Conservation (phyloP, 2,113 vertebrate species). For the Salminus brasiliensis region DNA sequence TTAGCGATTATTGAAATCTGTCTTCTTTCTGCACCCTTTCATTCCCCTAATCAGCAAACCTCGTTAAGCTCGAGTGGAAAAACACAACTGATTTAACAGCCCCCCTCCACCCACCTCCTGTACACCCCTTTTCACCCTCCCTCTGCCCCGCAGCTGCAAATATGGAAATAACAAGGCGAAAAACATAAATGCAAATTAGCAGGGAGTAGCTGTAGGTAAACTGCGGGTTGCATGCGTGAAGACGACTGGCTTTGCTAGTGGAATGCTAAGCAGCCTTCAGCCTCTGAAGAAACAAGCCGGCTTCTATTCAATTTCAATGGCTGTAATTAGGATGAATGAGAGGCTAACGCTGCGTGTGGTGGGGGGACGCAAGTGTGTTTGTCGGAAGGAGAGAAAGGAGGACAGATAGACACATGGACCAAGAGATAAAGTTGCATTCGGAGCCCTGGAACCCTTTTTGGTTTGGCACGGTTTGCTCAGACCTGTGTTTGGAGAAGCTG, state of each 20-base stretch:
- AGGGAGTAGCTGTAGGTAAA: conserved; percentile 61
- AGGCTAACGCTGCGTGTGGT: neutral
- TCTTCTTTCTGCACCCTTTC: conserved; percentile 10
- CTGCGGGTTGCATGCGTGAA: conserved; percentile 46
- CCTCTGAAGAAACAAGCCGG: conserved; percentile 49
- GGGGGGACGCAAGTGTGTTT: neutral
- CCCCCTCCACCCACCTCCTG: neutral
- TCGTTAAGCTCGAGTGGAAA: conserved; percentile 47
- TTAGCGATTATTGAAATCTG: neutral
- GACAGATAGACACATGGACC: conserved; percentile 40
- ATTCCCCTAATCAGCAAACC: conserved; percentile 41
- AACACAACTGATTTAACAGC: conserved; percentile 55
- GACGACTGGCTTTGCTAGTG: conserved; percentile 45
- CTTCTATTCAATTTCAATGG: conserved; percentile 58
- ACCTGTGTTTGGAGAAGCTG: neutral
- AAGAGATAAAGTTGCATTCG: conserved; percentile 43
- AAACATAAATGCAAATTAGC: conserved; percentile 61
- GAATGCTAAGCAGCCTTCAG: conserved; percentile 55
- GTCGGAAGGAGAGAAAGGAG: conserved; percentile 25
- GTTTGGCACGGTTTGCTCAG: neutral
- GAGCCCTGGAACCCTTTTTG: neutral
- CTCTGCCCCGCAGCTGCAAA: conserved; percentile 33
- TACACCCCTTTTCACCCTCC: neutral
- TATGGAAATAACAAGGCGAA: conserved; percentile 57
- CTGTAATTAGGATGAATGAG: conserved; percentile 60